A percentile compares a stretch with the other conserved stretches of the same genome.
Conservation (phyloP, 2,797 vertebrate species). For the Clangula hyemalis region DNA sequence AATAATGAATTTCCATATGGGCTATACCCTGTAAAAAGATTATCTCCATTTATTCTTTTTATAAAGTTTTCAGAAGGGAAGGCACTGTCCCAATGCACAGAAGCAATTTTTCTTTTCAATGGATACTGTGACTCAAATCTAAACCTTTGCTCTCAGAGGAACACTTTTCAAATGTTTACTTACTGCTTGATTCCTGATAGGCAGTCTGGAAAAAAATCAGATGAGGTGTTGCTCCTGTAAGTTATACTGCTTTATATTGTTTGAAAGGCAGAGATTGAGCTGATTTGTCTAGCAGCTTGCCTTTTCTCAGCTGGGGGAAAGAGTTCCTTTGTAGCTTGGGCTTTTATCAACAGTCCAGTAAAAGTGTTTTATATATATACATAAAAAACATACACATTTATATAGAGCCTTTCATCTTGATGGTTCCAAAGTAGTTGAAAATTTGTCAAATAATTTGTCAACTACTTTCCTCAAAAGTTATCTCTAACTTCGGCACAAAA, state of each 20-base stretch:
- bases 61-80: conserved; percentile 73
- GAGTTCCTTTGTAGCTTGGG: conserved; percentile 23
- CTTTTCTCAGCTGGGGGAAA: conserved; percentile 30
- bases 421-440: conserved; percentile 13
- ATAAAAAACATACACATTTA: conserved; percentile 20
- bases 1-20: conserved; percentile 67
- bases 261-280: conserved; percentile 71
- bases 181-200: conserved; percentile 75
- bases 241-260: conserved; percentile 68
- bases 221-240: conserved; percentile 69
- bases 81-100: conserved; percentile 73
- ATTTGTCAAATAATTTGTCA: conserved; percentile 45
- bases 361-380: conserved; percentile 27
- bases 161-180: conserved; percentile 78
- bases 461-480: not conserved
- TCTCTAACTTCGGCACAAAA: conserved; percentile 1
- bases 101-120: conserved; percentile 80
- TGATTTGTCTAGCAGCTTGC: conserved; percentile 66
- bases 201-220: conserved; percentile 71
- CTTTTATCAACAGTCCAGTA: conserved; percentile 51
- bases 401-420: conserved; percentile 39
- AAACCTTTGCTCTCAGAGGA: conserved; percentile 74
- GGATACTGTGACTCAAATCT: conserved; percentile 69
- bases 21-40: conserved; percentile 79
- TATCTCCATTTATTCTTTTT: conserved; percentile 70